Evolutionary conservation across 2,888 invertebrate genomes (phyloP), one percentile per base, ranked within the genome.

Genomic region (Lomographa bimaculata): DNA sequence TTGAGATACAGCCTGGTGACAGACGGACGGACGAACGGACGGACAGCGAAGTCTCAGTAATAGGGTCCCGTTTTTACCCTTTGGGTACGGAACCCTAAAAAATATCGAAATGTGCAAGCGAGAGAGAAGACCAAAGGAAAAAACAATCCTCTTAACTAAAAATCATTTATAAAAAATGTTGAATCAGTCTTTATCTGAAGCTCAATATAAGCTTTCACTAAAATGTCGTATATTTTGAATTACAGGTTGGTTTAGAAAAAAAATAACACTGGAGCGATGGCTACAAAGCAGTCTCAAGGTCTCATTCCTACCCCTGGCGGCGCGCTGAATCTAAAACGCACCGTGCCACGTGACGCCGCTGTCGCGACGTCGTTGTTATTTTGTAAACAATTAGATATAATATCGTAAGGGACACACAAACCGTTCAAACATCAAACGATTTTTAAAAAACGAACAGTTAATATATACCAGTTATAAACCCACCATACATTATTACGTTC

Each of bases 171-270:
- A n/a, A n/a, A n/a, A n/a, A n/a, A n/a, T n/a, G n/a, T n/a, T n/a
- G n/a, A n/a, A n/a, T n/a, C n/a, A n/a, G n/a, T n/a, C n/a, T n/a
- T n/a, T n/a, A n/a, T n/a, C n/a, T n/a, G n/a, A n/a, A n/a, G n/a
- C n/a, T n/a, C n/a, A n/a, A n/a, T n/a, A n/a, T n/a, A n/a, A n/a
- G n/a, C n/a, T n/a, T n/a, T n/a, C n/a, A n/a, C n/a, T n/a, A n/a
- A n/a, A n/a, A n/a, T n/a, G n/a, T n/a, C n/a, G n/a, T n/a, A n/a
- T n/a, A n/a, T n/a, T n/a, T 35, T 33, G 2, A 23, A 5, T 64
- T 58, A 14, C 86, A 91, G 91, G 80, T 89, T 71, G 90, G 79
- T 58, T 77, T 90, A 62, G 85, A 84, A 78, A 87, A 90, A 68
- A 91, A 90, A 87, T 91, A 91, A 91, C 89, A 82, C 62, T 66